Evolutionary conservation across 1,140 invertebrate species (phyloP).

Genomic region (Eufriesea mexicana): DNA sequence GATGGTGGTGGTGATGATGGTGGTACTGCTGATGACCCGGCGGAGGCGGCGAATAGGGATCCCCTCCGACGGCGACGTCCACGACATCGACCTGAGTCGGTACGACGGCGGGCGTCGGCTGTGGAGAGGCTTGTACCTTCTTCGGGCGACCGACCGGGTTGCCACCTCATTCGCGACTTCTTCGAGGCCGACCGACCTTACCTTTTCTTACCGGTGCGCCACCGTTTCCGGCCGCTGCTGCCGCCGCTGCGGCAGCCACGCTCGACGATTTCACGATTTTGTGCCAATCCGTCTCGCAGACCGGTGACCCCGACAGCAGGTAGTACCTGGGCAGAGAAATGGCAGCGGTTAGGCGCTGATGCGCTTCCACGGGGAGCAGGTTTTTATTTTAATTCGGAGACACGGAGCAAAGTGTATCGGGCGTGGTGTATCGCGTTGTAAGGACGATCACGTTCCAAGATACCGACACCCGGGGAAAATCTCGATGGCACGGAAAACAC

Average conservation of each 20-base stretch:
- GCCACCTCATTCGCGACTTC: constrained; percentile 87
- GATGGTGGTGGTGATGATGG: constrained; percentile 70
- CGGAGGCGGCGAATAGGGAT: constrained; percentile 81
- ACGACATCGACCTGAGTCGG: constrained; percentile 74
- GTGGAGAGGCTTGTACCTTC: constrained; percentile 78
- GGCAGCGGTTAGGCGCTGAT: no score
- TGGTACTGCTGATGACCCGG: constrained; percentile 81
- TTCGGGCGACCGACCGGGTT: constrained; percentile 83
- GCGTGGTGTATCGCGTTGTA: no score
- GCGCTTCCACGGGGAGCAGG: no score
- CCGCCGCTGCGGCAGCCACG: constrained; percentile 81
- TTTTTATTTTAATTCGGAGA: no score
- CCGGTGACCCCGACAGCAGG: constrained; percentile 90
- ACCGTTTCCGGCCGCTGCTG: constrained; percentile 83
- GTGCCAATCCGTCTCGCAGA: constrained; percentile 96
- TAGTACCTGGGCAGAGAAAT: constrained; percentile 85
- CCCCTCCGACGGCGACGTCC: constrained; percentile 76
- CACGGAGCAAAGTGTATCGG: no score
- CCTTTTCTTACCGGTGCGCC: constrained; percentile 89
- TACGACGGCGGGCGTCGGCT: constrained; percentile 70
- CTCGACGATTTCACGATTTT: constrained; percentile 90
- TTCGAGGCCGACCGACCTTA: constrained; percentile 87
- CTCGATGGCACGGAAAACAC: not conserved
- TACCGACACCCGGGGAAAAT: not conserved
- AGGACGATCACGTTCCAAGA: no score